Conservation (phyloP, 2,113 vertebrate species). For the Nettapus auritus region DNA sequence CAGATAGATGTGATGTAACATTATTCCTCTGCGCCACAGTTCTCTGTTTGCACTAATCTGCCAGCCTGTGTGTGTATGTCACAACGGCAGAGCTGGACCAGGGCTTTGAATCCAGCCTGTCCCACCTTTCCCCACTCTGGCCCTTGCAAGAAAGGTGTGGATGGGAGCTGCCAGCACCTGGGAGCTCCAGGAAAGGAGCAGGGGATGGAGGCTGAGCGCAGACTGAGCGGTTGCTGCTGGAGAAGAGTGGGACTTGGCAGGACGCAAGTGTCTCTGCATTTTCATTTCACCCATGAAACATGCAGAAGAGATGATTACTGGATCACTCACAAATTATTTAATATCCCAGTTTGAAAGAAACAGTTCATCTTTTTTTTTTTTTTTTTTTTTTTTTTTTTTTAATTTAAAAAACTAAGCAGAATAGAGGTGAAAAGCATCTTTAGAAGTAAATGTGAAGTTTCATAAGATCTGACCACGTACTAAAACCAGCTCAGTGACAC, state of each 20-base stretch:
- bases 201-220: background rate
- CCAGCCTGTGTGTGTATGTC: fast-evolving
- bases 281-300: background rate
- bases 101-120: background rate
- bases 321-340: background rate
- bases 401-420: background rate
- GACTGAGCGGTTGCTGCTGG: background rate
- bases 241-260: background rate
- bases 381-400: too few species aligned
- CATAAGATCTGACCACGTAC: background rate
- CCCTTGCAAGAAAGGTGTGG: background rate
- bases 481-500: background rate
- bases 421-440: background rate
- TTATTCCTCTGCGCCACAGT: background rate
- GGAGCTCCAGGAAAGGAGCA: background rate
- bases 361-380: background rate
- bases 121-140: background rate
- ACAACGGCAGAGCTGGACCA: background rate
- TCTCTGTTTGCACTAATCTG: background rate
- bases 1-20: background rate
- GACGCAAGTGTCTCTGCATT: background rate
- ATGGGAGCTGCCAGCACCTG: background rate
- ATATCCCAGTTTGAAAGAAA: background rate
- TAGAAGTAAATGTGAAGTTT: background rate
- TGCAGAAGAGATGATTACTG: background rate